phyloP scores from a whole-genome alignment of 2,113 vertebrate species.

The Tringa solitaria region DNA sequence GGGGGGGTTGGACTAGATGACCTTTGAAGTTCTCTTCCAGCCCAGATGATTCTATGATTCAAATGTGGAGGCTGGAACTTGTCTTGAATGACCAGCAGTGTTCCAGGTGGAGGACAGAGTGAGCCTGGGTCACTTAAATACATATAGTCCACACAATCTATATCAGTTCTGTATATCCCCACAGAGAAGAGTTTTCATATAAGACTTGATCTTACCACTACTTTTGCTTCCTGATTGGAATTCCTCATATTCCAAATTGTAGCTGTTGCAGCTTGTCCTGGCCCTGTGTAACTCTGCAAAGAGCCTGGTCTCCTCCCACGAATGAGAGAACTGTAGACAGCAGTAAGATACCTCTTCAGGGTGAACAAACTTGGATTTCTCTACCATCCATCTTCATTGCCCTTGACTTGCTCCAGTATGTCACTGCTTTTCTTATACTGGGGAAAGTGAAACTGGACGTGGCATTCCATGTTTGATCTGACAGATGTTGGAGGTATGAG shows the following conservation, averaged over 20 bases:
- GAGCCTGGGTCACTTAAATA: not conserved
- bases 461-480: too few relatives aligned
- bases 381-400: rapidly evolving
- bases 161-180: rapidly evolving
- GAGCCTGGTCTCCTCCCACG: not conserved
- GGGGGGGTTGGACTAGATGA: too few relatives aligned
- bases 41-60: not conserved
- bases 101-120: not conserved
- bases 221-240: not conserved
- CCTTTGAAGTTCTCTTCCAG: too few relatives aligned
- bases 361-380: not conserved
- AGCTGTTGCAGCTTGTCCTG: not conserved
- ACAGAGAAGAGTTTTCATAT: not conserved
- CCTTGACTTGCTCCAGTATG: not conserved
- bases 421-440: not conserved
- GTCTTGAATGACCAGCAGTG: not conserved
- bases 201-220: not conserved
- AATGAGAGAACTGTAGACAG: not conserved
- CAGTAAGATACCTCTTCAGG: too few relatives aligned
- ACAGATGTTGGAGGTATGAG: not conserved
- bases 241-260: not conserved
- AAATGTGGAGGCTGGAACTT: not conserved
- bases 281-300: not conserved
- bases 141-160: not conserved
- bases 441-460: too few relatives aligned